phyloP scores from a whole-genome alignment of 2,888 invertebrate species.

The Hyalella azteca region DNA sequence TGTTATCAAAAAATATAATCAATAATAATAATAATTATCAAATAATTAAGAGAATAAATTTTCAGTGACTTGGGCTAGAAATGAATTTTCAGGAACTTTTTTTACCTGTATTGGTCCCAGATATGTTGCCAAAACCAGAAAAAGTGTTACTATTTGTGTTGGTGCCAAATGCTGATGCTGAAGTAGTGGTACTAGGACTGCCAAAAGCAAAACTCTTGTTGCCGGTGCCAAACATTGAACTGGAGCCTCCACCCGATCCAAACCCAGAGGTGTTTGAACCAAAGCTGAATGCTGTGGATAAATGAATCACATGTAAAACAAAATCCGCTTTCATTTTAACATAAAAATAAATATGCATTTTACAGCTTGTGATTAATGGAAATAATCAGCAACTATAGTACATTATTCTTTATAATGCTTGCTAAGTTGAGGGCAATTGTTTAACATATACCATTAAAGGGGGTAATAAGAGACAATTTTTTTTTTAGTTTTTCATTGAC shows the following conservation, averaged over 20 bases:
- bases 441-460: no score
- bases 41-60: not conserved
- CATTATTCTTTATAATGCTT: no score
- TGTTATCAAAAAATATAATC: not conserved
- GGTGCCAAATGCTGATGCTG: constrained; percentile 18
- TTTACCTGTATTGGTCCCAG: not conserved
- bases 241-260: not conserved
- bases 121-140: constrained; percentile 7
- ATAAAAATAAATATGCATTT: no score
- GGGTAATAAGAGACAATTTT: no score
- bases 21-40: not conserved
- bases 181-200: not conserved
- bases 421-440: no score
- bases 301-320: no score
- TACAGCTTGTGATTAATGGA: no score
- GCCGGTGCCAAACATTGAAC: not conserved
- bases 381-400: no score
- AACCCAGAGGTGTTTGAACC: constrained; percentile 9
- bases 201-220: constrained; percentile 14
- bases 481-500: no score
- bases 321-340: no score
- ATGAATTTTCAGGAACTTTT: no score
- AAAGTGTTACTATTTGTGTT: not conserved
- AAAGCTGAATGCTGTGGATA: constrained; percentile 25
- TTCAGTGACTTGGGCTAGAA: no score